Conservation (phyloP, 2,888 invertebrate species). For the Latrodectus hesperus region DNA sequence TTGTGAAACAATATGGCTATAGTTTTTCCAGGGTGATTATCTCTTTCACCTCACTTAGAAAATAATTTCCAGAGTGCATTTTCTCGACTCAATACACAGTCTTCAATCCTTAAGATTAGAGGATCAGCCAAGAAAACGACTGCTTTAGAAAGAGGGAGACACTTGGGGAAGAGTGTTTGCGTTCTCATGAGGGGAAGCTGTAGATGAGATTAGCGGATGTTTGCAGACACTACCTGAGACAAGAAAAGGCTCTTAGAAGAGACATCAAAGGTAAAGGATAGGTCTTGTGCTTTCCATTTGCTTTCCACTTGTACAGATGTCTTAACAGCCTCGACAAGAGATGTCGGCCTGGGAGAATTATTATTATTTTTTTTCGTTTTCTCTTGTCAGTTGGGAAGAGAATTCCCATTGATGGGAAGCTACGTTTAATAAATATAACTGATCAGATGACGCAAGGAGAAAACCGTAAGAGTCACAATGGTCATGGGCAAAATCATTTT, state of each 20-base stretch:
- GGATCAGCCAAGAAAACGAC: constrained; percentile 28
- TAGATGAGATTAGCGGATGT: constrained; percentile 66
- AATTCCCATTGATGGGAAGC: no score
- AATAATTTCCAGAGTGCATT: background rate
- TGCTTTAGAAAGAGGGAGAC: constrained; percentile 21
- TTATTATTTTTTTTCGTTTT: background rate
- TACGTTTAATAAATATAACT: no score
- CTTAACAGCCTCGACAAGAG: constrained; percentile 61
- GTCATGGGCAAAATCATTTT: no score
- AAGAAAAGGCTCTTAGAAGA: constrained; percentile 66
- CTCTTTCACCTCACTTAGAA: background rate
- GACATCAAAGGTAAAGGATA: constrained; percentile 68
- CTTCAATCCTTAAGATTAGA: constrained; percentile 23
- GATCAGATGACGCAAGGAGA: no score
- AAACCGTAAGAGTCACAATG: no score
- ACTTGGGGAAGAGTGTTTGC: constrained; percentile 60
- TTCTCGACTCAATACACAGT: background rate
- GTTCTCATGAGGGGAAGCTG: constrained; percentile 39
- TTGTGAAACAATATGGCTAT: no score
- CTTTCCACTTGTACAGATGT: constrained; percentile 68
- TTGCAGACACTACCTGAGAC: constrained; percentile 68
- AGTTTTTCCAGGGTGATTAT: no score
- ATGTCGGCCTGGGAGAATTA: constrained; percentile 1
- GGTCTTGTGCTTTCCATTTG: constrained; percentile 63
- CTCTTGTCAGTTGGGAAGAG: background rate